phyloP scores from a whole-genome alignment of 2,113 vertebrate genomes.

The Corythornis vintsioides region DNA sequence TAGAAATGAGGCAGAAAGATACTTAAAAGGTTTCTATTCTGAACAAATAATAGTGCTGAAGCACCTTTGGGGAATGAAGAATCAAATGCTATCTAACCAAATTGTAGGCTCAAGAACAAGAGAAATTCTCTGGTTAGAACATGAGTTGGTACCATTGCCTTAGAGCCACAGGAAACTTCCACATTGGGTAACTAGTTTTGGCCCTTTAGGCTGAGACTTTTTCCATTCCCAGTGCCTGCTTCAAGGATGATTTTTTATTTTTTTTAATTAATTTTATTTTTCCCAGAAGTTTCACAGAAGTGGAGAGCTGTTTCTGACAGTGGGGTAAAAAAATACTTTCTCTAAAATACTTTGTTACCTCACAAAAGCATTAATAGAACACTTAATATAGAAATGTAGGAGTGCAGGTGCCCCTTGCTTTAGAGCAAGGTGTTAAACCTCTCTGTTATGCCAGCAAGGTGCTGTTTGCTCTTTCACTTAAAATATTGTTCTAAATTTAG shows the following conservation, averaged over 20 bases:
- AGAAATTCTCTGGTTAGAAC: background rate
- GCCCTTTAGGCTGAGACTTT: background rate
- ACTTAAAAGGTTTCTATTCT: background rate
- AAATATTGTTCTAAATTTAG: background rate
- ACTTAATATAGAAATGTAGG: background rate
- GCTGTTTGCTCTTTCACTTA: background rate
- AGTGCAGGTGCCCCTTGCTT: background rate
- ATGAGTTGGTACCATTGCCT: background rate
- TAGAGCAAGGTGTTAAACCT: background rate
- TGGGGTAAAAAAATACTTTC: background rate
- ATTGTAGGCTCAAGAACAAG: background rate
- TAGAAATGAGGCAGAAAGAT: constrained; percentile 10
- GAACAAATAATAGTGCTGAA: background rate
- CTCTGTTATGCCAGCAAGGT: background rate
- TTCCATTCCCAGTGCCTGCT: background rate
- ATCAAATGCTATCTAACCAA: background rate
- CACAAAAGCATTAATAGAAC: background rate
- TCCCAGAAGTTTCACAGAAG: background rate
- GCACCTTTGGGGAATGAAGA: background rate
- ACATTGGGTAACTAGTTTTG: background rate
- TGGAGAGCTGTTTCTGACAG: background rate
- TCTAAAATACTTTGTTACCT: background rate
- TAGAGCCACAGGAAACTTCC: background rate
- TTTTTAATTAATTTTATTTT: background rate
- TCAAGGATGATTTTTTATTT: background rate